Evolutionary conservation across 92 coral and sea anemone genomes (phyloP), one percentile per base, ranked within the genome.

Genomic region (Bergia sp.): DNA sequence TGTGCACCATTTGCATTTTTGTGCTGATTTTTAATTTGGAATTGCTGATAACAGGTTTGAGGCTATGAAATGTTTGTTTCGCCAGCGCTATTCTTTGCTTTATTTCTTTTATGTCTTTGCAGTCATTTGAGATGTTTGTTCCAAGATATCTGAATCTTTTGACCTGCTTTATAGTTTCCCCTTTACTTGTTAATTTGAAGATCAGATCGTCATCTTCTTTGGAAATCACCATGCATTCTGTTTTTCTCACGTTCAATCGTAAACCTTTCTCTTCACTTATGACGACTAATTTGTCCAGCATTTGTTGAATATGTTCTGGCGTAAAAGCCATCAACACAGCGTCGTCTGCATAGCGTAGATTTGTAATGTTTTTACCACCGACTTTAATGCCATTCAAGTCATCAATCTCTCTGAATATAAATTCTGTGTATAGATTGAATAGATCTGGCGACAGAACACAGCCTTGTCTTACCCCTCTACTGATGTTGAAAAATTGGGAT

Each of bases 231-330:
- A 61, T 9, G 67, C 67, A 61, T 61, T 61, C 67, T 61, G 67
- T 61, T 61, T 61, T 61, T 9, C 13, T 61, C 1, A 29, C 67
- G 1, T 61, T 61, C 67, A 61, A 61, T 61, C 67, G 67, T 61
- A 61, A 61, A 61, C 67, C 67, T 61, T 61, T 61, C 13, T 61
- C 67, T 61, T 61, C 67, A 61, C 67, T 61, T 61, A 61, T 61
- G 67, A 61, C 67, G 67, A 61, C 67, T 61, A 61, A 61, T 61
- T 61, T 61, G 67, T 61, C 67, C 67, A 61, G 67, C 67, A 61
- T 61, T 61, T 61, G 67, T 61, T 61, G 67, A 61, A 61, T 61
- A 61, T 61, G 67, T 61, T 61, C 67, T 61, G 67, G 67, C 20
- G 67, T 9, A 61, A 61, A 61, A 61, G 67, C 67, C 3, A 61